phyloP scores from a whole-genome alignment of 2,797 vertebrate species.

The Sebastes oblongus region DNA sequence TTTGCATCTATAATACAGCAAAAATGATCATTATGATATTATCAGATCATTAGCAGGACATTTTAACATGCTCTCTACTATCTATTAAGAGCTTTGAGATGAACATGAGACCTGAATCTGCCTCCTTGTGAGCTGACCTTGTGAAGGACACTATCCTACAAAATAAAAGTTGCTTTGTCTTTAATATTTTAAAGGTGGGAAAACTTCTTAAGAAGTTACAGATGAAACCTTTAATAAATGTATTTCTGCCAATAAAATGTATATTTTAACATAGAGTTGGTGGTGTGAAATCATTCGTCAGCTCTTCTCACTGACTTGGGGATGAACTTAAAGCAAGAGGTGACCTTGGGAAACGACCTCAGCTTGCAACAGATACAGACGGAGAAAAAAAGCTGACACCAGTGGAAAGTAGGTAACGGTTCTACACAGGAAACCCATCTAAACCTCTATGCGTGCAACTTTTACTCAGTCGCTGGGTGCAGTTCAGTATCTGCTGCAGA shows the following conservation, averaged over 20 bases:
- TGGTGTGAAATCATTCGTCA: not conserved
- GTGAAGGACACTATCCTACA: constrained; percentile 43
- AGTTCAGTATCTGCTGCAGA: not conserved
- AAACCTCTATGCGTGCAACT: not conserved
- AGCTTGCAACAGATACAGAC: not conserved
- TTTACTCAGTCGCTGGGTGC: not conserved
- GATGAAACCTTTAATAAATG: not conserved
- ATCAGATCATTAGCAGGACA: not conserved
- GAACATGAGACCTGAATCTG: not conserved
- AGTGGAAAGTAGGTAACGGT: constrained; percentile 24
- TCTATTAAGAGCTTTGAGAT: not conserved
- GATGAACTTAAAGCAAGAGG: not conserved
- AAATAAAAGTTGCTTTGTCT: not conserved
- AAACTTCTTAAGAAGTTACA: not conserved
- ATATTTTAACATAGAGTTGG: not conserved
- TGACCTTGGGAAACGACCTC: constrained; percentile 69
- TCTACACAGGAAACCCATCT: constrained; percentile 16
- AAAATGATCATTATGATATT: not conserved
- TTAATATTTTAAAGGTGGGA: not conserved
- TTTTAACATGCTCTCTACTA: not conserved
- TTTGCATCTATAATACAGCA: not conserved
- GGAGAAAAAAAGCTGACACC: constrained; percentile 45
- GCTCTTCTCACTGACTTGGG: not conserved
- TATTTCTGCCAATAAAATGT: not conserved
- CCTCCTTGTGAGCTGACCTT: constrained; percentile 54